Conservation (phyloP, 1,140 invertebrate species). For the Belonocnema kinseyi region DNA sequence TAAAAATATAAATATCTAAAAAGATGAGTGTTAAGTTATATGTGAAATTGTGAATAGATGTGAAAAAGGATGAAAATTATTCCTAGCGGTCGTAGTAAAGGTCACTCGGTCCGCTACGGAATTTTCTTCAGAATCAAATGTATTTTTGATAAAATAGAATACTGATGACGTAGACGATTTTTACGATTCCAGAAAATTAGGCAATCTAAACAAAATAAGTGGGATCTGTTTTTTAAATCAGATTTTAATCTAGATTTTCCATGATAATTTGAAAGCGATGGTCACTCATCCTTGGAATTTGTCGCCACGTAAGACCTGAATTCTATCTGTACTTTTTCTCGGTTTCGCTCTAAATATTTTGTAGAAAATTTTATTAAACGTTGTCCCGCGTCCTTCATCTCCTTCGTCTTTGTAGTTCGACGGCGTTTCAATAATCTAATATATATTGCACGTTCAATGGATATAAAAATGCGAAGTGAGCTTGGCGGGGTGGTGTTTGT, state of each 20-base stretch:
- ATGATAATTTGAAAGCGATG: background rate
- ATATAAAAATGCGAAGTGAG: conserved; percentile 43
- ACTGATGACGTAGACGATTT: no score
- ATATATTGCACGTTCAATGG: conserved; percentile 49
- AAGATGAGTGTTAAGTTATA: no score
- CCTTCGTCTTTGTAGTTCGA: conserved; percentile 39
- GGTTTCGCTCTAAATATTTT: conserved; percentile 42
- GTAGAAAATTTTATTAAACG: conserved; percentile 45
- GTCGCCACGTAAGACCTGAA: conserved; percentile 34
- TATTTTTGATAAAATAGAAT: no score
- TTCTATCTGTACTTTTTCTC: conserved; percentile 30
- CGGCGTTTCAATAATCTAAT: conserved; percentile 43
- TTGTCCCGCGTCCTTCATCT: conserved; percentile 8
- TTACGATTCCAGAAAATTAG: no score
- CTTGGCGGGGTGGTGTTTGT: conserved; percentile 49
- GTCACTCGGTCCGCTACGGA: no score
- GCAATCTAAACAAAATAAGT: no score
- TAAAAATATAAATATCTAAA: no score
- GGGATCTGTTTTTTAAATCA: background rate
- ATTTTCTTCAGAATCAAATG: no score
- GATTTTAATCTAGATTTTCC: background rate
- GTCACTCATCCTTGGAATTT: conserved; percentile 38
- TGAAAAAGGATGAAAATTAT: no score
- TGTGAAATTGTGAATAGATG: no score
- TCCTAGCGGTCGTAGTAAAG: no score